Evolutionary conservation across 2,888 invertebrate species (phyloP), one percentile per base, ranked within the genome.

Genomic region (Acronicta psi): DNA sequence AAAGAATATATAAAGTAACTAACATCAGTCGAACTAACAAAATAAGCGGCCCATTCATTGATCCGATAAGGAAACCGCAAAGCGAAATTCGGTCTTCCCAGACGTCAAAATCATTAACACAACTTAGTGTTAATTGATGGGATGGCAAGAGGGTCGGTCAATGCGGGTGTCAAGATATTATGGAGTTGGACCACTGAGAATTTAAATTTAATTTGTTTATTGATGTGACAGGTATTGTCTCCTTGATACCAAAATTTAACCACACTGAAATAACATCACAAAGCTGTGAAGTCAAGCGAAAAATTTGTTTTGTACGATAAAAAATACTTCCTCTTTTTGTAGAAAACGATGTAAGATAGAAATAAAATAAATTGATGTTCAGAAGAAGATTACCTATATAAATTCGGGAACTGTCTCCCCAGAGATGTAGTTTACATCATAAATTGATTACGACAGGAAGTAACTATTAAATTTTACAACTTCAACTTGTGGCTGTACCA

Each of bases 191-290:
- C 52, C 47, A 13, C 31, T 45, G 16, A 14, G 31, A 72, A 59
- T 43, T 59, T 59, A 43, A 58, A 50, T 59, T 46, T 47, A 49
- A 43, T 53, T 34, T 51, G 53, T 54, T 46, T 45, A 45, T 40
- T 46, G n/a, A 45, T 36, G 49, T 16, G 54, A 20, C 31, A 45
- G 49, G 70, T 70, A 37, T 25, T 29, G 38, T 11, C 34, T 46
- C 52, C 29, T 14, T 23, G 3, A 42, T 18, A n/a, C n/a, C n/a
- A n/a, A 34, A 65, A 70, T 23, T 54, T 38, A 16, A 49, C 40
- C 13, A 18, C 14, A 34, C 34, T 23, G 53, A 34, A 20, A 49
- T 60, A 41, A 54, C 44, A 31, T 41, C 18, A 46, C 37, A 20
- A 8, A n/a, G n/a, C n/a, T 34, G 34, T 34, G n/a, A 34, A 34